These are phyloP conservation scores for Hydractinia symbiolongicarpus DNA, from an alignment of 30 jellyfish, hydroid and myxozoan genomes.

Conservation along the genomic window DNA sequence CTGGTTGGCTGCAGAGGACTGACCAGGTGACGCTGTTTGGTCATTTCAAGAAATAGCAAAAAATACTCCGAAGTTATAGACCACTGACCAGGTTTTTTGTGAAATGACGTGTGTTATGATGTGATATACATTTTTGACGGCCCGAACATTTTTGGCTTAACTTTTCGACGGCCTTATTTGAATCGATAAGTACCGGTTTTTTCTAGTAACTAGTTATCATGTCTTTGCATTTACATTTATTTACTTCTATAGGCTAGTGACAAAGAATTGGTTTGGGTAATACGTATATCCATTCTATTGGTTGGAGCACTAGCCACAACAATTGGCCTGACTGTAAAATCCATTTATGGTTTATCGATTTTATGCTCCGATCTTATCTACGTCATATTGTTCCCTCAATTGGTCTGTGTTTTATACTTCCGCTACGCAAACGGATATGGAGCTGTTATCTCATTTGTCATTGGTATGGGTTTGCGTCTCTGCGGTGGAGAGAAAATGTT, in stretches of 20 bases:
- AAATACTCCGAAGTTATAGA: too few species aligned
- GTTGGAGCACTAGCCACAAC: conserved; percentile 91
- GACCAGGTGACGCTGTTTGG: too few species aligned
- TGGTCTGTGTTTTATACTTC: conserved; percentile 83
- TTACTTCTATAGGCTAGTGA: conserved; percentile 67
- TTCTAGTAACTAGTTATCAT: neutral
- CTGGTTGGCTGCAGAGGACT: too few species aligned
- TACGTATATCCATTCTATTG: conserved; percentile 65
- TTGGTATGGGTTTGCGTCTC: conserved; percentile 77
- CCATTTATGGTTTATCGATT: conserved; percentile 84
- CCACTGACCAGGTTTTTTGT: too few species aligned
- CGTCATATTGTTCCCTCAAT: conserved; percentile 92
- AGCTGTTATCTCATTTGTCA: conserved; percentile 55
- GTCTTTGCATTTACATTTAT: neutral
- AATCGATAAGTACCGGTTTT: too few species aligned
- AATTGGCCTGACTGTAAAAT: conserved; percentile 76
- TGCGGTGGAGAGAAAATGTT: conserved; percentile 85
- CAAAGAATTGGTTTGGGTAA: conserved; percentile 89
- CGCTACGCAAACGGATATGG: conserved; percentile 90
- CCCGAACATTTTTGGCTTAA: too few species aligned
- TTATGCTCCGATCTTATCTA: conserved; percentile 93
- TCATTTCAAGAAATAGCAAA: too few species aligned
- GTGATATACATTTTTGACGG: too few species aligned
- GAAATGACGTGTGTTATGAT: too few species aligned
- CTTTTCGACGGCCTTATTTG: too few species aligned